phyloP scores from a whole-genome alignment of 2,113 vertebrate species.

The Calonectris borealis region DNA sequence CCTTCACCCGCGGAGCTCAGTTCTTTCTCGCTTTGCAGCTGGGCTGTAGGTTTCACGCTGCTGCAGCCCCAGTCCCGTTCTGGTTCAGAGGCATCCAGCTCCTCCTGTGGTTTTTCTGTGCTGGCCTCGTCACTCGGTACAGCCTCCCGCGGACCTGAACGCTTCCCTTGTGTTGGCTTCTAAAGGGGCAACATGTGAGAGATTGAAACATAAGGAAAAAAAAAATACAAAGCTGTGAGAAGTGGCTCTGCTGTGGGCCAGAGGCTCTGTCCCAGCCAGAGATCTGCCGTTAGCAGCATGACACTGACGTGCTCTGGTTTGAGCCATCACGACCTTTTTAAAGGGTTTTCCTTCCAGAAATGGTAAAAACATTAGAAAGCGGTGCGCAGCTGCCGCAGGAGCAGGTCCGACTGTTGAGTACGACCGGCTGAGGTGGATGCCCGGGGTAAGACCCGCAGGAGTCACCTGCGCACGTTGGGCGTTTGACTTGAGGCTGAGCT shows the following conservation, averaged over 20 bases:
- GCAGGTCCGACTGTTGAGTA: accelerated
- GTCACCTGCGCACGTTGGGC: accelerated
- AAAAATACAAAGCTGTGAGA: background rate
- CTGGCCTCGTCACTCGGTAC: accelerated
- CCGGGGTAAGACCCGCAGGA: accelerated
- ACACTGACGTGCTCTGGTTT: accelerated
- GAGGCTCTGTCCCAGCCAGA: background rate
- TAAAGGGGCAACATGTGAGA: background rate
- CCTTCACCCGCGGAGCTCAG: accelerated
- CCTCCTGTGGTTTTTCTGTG: background rate
- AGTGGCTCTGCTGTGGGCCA: background rate
- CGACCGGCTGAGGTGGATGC: accelerated
- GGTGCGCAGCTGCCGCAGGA: accelerated
- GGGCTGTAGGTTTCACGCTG: background rate
- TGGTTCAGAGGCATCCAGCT: background rate
- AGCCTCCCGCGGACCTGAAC: accelerated
- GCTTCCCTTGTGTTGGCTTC: background rate
- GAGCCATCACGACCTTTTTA: accelerated
- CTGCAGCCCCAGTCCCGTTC: background rate
- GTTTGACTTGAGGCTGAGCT: accelerated
- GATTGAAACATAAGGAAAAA: background rate
- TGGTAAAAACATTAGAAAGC: accelerated
- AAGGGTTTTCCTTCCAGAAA: background rate
- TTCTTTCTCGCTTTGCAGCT: background rate
- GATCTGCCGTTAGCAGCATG: accelerated